phyloP scores from a whole-genome alignment of 2,797 vertebrate genomes.

The Chloroceryle amazona region DNA sequence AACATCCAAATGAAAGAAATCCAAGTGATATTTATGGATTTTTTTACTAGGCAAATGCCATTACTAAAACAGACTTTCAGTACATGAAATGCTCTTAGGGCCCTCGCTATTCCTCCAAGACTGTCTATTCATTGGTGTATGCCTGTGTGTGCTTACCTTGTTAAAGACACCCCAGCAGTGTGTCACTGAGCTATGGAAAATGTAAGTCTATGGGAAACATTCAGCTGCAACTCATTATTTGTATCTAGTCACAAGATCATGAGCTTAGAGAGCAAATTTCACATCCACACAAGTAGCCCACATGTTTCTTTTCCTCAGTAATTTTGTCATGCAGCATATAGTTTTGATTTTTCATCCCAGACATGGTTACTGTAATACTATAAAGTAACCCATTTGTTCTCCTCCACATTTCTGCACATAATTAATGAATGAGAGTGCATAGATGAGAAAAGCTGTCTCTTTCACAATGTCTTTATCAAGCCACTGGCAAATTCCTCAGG shows the following conservation, averaged over 20 bases:
- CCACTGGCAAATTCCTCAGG: neutral
- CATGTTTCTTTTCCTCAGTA: neutral
- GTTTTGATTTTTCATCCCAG: neutral
- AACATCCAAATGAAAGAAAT: neutral
- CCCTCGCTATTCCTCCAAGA: neutral
- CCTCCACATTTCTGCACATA: neutral
- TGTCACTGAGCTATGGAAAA: neutral
- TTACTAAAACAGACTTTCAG: neutral
- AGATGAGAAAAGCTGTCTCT: neutral
- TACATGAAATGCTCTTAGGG: neutral
- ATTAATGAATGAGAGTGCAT: neutral
- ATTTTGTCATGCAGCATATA: neutral
- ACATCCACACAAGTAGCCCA: neutral
- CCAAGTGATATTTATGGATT: neutral
- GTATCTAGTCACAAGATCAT: neutral
- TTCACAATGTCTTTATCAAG: neutral
- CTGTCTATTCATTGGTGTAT: neutral
- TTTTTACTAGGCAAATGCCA: neutral
- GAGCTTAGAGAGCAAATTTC: neutral
- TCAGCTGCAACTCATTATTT: conserved; percentile 6
- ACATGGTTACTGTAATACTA: neutral
- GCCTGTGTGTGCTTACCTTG: neutral
- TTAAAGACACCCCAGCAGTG: neutral
- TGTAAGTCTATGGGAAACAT: neutral
- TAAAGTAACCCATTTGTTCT: neutral